Evolutionary conservation across 2,888 invertebrate genomes (phyloP), one percentile per base, ranked within the genome.

Genomic region (Noctua pronuba): DNA sequence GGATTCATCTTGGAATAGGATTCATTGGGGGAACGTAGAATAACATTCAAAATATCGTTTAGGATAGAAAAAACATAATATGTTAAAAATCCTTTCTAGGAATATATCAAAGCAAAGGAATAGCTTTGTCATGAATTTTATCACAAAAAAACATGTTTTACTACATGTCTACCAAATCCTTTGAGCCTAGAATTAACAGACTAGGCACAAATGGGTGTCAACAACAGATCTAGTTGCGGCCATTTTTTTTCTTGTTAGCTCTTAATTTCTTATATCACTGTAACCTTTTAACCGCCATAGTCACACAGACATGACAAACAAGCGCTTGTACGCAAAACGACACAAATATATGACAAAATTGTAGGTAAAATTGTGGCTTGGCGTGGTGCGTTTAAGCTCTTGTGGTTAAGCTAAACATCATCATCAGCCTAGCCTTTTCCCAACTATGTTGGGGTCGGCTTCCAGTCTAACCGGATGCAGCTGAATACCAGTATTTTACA

Each of bases 1-100:
- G 44, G 21, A 58, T 49, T 64, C 35, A 28, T 52, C 13, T 24
- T 52, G 13, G 2, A 69, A n/a, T n/a, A n/a, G n/a, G n/a, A n/a
- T n/a, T 79, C 5, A 79, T 80, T 55, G 64, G 28, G 16, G 16
- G 28, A 28, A 44, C 1, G 16, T 28, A 52, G n/a, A 79, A 79
- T 44, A 52, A 71, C 35, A 62, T 49, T 69, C 11, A 31, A 18
- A 41, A 66, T 55, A 11, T 28, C 21, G 5, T 35, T 28, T 28
- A 16, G 0, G 3, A 49, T 28, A n/a, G 3, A 38, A 73, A 13
- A 28, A 70, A 38, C 3, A n/a, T n/a, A 4, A 11, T 0, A 31
- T 44, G 3, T 1, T 8, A 24, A 52, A 52, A 52, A 11, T 24
- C 11, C 2, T n/a, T n/a, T 67, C 18, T 21, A 55, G 18, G 31